phyloP scores from a whole-genome alignment of 2,113 vertebrate species.

The Platysternon megacephalum region DNA sequence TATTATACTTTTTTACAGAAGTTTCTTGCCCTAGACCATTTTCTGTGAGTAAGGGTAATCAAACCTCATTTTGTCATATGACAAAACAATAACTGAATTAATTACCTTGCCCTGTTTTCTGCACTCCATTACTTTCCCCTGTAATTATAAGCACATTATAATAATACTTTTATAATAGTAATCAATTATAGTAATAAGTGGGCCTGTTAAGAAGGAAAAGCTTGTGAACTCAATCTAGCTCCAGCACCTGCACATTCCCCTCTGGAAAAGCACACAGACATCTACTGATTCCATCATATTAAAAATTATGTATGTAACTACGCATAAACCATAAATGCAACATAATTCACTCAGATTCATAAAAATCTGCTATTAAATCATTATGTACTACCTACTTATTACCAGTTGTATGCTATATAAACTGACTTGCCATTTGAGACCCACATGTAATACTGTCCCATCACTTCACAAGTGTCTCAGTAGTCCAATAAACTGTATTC shows the following conservation, averaged over 20 bases:
- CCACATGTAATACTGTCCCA: neutral
- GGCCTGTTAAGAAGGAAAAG: neutral
- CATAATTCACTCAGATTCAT: neutral
- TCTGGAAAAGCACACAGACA: neutral
- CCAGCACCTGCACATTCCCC: fast-evolving
- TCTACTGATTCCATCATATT: neutral
- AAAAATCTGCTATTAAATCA: neutral
- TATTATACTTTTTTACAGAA: neutral
- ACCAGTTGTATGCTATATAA: neutral
- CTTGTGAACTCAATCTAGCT: neutral
- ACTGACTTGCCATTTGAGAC: fast-evolving
- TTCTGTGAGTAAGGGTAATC: neutral
- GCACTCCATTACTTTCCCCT: neutral
- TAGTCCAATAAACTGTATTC: neutral
- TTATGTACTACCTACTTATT: neutral
- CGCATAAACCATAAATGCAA: neutral
- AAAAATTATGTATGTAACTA: neutral
- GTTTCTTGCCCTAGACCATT: neutral
- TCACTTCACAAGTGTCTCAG: neutral
- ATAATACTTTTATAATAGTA: too few species aligned
- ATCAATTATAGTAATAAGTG: neutral
- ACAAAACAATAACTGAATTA: neutral
- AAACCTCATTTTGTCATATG: neutral
- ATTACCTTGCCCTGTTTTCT: neutral
- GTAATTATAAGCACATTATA: neutral